phyloP scores from a whole-genome alignment of 2,113 vertebrate genomes.

The Oncorhynchus masou region DNA sequence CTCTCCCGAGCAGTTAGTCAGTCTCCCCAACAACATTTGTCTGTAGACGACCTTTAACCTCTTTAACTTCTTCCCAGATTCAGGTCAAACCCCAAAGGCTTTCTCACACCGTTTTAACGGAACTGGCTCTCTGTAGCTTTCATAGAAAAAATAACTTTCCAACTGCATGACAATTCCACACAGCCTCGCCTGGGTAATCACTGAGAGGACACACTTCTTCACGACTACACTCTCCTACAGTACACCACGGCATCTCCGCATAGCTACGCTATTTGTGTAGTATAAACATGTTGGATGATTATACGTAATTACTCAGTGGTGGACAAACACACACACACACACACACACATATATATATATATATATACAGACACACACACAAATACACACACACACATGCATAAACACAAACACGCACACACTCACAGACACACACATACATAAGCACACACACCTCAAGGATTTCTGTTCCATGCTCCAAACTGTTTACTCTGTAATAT shows the following conservation, averaged over 20 bases:
- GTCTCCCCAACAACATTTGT: constrained; percentile 33
- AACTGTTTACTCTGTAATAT: constrained; percentile 60
- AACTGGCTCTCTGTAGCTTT: not conserved
- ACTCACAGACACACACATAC: not conserved
- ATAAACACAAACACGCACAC: too few relatives aligned
- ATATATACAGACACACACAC: not conserved
- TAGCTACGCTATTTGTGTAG: constrained; percentile 62
- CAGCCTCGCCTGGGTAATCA: constrained; percentile 45
- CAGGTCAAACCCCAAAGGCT: constrained; percentile 55
- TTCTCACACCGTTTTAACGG: constrained; percentile 13
- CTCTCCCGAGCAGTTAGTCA: constrained; percentile 7
- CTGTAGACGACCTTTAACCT: constrained; percentile 39
- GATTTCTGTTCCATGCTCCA: constrained; percentile 46
- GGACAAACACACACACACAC: constrained; percentile 22
- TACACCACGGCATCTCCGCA: constrained; percentile 45
- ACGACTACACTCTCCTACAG: constrained; percentile 15
- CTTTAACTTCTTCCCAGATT: constrained; percentile 49
- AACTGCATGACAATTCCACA: constrained; percentile 37
- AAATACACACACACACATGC: not conserved
- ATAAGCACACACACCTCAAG: constrained; percentile 27
- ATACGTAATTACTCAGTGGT: constrained; percentile 62
- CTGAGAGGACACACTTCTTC: constrained; percentile 25
- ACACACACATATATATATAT: constrained; percentile 1
- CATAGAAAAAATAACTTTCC: constrained; percentile 14
- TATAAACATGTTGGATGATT: constrained; percentile 69